These are phyloP conservation scores for Strix uralensis DNA, from an alignment of 2,113 vertebrate genomes.

Conservation along the genomic window DNA sequence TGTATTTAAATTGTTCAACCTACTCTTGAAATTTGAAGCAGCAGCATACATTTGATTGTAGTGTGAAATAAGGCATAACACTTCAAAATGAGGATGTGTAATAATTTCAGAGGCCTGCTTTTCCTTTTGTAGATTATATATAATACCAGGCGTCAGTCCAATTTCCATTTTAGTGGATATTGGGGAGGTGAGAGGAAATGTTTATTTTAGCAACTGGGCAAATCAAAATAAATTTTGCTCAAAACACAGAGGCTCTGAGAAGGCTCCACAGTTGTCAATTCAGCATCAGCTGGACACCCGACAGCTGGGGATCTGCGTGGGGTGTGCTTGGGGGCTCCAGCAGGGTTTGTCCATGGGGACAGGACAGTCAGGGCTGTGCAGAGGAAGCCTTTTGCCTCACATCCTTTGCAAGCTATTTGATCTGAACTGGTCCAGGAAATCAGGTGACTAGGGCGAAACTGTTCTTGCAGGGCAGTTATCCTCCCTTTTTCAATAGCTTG, in stretches of 20 bases:
- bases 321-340: neutral
- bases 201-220: conserved; percentile 13
- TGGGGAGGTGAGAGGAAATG: neutral
- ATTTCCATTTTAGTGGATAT: conserved; percentile 26
- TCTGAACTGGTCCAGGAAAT: neutral
- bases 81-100: neutral
- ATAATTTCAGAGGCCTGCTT: neutral
- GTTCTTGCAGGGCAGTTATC: neutral
- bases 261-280: neutral
- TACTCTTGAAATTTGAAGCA: neutral
- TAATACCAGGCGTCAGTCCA: conserved; percentile 10
- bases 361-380: neutral
- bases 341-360: neutral
- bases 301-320: neutral
- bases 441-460: neutral
- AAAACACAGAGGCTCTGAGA: neutral
- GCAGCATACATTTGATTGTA: neutral
- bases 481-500: neutral
- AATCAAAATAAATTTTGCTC: neutral
- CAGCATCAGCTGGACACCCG: rapidly evolving
- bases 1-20: neutral
- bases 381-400: neutral
- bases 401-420: neutral
- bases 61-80: neutral
- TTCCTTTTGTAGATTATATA: neutral